These are phyloP conservation scores for Cremastinae sp. DNA, from an alignment of 2,888 invertebrate genomes.

Conservation along the genomic window DNA sequence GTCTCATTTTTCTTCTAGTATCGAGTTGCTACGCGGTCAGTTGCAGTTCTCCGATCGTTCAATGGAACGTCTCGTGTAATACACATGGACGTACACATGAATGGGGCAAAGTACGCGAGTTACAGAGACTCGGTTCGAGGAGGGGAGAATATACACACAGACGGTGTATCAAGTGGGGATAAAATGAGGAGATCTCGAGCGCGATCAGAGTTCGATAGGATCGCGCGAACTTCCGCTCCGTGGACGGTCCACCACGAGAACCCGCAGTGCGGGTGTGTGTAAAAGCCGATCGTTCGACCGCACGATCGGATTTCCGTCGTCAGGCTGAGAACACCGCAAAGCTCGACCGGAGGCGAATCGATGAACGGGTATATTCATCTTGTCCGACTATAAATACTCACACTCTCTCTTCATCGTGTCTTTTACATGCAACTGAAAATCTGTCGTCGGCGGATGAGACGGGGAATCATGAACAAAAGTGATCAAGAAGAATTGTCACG, in stretches of 20 bases:
- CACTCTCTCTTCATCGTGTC: slow-evolving; percentile 3
- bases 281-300: slow-evolving; percentile 55
- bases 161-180: not conserved
- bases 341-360: slow-evolving; percentile 56
- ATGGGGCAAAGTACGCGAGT: slow-evolving; percentile 1
- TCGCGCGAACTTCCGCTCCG: slow-evolving; percentile 53
- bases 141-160: slow-evolving; percentile 1
- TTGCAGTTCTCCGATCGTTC: slow-evolving; percentile 53
- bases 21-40: slow-evolving; percentile 49
- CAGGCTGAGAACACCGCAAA: slow-evolving; percentile 47
- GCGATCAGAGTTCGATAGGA: slow-evolving; percentile 58
- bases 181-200: slow-evolving; percentile 40
- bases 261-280: not conserved
- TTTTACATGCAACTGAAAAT: slow-evolving; percentile 21
- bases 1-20: slow-evolving; percentile 49
- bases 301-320: slow-evolving; percentile 61
- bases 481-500: slow-evolving; percentile 12
- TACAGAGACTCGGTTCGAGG: slow-evolving; percentile 1
- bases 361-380: slow-evolving; percentile 3
- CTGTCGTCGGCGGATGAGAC: slow-evolving; percentile 33
- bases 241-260: slow-evolving; percentile 29
- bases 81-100: slow-evolving; percentile 8
- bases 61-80: slow-evolving; percentile 55
- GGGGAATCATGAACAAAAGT: slow-evolving; percentile 46
- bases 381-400: not conserved